Evolutionary conservation across 2,888 invertebrate genomes (phyloP).

Genomic region (Subacronicta megacephala): DNA sequence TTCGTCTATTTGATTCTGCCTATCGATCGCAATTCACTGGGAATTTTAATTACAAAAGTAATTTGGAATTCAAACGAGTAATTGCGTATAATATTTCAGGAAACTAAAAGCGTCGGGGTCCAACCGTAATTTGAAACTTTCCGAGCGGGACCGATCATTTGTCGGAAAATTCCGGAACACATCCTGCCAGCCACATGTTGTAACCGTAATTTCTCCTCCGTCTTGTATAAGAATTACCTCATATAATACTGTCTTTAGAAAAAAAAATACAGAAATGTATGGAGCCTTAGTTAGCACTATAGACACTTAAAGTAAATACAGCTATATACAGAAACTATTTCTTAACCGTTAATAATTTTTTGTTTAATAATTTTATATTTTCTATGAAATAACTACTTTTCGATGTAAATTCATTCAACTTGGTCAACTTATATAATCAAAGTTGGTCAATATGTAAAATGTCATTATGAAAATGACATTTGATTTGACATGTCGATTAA

Average conservation of each 20-base stretch:
- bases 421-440: no score
- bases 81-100: slow-evolving; percentile 69
- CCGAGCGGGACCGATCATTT: slow-evolving; percentile 68
- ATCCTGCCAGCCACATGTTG: slow-evolving; percentile 62
- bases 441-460: no score
- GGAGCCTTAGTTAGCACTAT: no score
- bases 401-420: no score
- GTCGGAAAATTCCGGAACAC: slow-evolving; percentile 70
- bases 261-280: no score
- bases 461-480: no score
- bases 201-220: slow-evolving; percentile 64
- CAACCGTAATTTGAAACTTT: slow-evolving; percentile 74
- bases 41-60: slow-evolving; percentile 68
- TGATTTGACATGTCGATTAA: no score
- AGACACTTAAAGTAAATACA: no score
- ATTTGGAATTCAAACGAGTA: slow-evolving; percentile 62
- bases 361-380: no score
- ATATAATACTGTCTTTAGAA: not conserved
- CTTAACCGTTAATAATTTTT: no score
- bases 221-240: slow-evolving; percentile 18
- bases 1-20: slow-evolving; percentile 59
- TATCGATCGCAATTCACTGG: slow-evolving; percentile 32
- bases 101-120: slow-evolving; percentile 61
- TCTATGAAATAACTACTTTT: no score
- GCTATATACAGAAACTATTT: no score